Evolutionary conservation across 2,888 invertebrate species (phyloP), one percentile per base, ranked within the genome.

Genomic region (Cantharis nigra): DNA sequence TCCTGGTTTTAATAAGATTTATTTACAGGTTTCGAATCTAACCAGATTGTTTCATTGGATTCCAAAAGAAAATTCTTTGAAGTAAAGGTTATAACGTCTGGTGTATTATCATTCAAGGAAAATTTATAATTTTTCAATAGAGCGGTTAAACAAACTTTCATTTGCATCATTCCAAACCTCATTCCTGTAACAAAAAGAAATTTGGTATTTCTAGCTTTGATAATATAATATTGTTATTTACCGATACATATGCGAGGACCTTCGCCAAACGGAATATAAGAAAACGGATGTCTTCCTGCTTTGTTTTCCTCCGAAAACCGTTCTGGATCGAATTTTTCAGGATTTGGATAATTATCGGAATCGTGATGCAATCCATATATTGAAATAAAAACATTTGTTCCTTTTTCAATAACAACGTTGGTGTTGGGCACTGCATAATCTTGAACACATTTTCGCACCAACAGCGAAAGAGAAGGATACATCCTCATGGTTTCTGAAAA

Each of bases 181-280:
- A 78, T 69, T 9, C 83, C 82, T 82, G 63, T 16, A 49, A n/a
- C 0, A 49, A n/a, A 75, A 16, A 10, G 10, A 0, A 16, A 33
- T 33, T 13, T 4, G 28, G 20, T n/a, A 30, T 70, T 23, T 18
- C 3, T 16, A 16, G 10, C 2, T 1, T 18, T 20, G 20, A 3
- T 20, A 20, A 9, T 26, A 26, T 9, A 20, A 20, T 20, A 28
- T 28, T 30, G 13, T 9, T 18, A 63, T 62, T 71, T 81, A 85
- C 85, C 86, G n/a, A 86, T 85, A 76, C 86, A 86, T 67, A 80
- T 83, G 20, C 85, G 78, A 0, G 85, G 85, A 5, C 86, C 86
- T 63, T 85, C 84, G 26, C 85, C 86, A 65, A 85, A 86, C 0
- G 85, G 85, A 63, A 86, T 69, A 72, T 82, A 85, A 4, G 72